A percentile compares a stretch with the other conserved stretches of the same genome.
Conservation (phyloP, 2,888 invertebrate genomes). For the Nematopogon swammerdamellus region DNA sequence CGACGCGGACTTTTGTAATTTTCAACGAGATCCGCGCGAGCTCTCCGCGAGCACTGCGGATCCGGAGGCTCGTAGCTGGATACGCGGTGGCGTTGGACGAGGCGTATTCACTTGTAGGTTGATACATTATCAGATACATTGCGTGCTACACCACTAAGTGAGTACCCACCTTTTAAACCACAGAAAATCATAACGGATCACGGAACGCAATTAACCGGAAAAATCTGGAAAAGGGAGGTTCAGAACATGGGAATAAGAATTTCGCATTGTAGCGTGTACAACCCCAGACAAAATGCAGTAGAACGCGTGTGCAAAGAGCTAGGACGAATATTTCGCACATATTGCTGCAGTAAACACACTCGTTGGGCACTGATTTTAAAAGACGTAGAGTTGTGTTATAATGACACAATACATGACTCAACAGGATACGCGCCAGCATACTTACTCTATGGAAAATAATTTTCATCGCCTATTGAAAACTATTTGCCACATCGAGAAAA, state of each 20-base stretch:
- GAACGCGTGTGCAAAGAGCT: neutral
- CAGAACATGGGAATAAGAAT: neutral
- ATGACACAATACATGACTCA: neutral
- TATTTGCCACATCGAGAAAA: neutral
- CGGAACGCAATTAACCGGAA: neutral
- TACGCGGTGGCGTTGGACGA: too few species aligned
- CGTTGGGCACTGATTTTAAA: neutral
- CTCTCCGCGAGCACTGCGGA: too few species aligned
- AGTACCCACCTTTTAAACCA: too few species aligned
- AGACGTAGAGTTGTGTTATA: neutral
- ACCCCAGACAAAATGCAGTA: neutral
- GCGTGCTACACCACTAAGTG: too few species aligned
- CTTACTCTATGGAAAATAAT: neutral
- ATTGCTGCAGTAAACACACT: neutral
- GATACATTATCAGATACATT: too few species aligned
- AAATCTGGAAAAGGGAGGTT: neutral
- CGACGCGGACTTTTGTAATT: too few species aligned
- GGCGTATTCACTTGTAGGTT: too few species aligned
- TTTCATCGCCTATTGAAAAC: neutral
- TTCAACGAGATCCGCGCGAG: too few species aligned
- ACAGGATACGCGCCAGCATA: neutral
- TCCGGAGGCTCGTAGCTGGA: too few species aligned
- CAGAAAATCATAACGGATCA: neutral
- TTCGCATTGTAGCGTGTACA: neutral
- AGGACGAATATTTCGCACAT: neutral